Conservation (phyloP, 2,797 vertebrate genomes). For the Mus spretus region DNA sequence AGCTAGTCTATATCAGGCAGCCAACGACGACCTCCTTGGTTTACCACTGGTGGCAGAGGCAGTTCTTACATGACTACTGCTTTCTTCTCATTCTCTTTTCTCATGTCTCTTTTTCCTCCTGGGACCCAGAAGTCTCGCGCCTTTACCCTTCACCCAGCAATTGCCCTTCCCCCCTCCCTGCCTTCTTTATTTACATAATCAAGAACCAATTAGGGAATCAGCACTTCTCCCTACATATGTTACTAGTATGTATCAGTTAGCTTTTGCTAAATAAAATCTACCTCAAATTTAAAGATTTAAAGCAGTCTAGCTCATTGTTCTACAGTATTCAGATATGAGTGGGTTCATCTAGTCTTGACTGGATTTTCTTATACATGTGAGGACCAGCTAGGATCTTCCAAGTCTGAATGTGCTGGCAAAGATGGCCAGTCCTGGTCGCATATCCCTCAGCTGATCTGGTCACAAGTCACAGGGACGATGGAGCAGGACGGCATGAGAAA, state of each 20-base stretch:
- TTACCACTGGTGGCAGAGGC: too few species aligned
- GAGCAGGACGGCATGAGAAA: background rate
- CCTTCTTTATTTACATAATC: too few species aligned
- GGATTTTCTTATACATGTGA: background rate
- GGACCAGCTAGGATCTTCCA: background rate
- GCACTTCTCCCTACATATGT: background rate
- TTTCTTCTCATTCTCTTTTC: too few species aligned
- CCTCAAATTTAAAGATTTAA: background rate
- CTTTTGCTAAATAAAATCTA: conserved; percentile 4
- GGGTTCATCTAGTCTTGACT: background rate
- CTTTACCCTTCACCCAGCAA: too few species aligned
- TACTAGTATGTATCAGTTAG: background rate
- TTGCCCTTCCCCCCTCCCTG: too few species aligned
- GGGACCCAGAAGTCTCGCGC: too few species aligned
- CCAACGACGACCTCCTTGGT: too few species aligned
- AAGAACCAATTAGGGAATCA: too few species aligned
- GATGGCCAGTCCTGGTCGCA: background rate
- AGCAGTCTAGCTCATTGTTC: background rate
- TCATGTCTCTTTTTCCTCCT: too few species aligned
- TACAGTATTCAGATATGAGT: background rate
- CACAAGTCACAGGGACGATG: background rate
- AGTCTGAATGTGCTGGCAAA: background rate
- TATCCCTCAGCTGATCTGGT: background rate
- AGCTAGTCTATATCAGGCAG: too few species aligned
- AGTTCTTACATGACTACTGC: too few species aligned